Evolutionary conservation across 2,113 vertebrate genomes (phyloP).

Genomic region (Sminthopsis crassicaudata): DNA sequence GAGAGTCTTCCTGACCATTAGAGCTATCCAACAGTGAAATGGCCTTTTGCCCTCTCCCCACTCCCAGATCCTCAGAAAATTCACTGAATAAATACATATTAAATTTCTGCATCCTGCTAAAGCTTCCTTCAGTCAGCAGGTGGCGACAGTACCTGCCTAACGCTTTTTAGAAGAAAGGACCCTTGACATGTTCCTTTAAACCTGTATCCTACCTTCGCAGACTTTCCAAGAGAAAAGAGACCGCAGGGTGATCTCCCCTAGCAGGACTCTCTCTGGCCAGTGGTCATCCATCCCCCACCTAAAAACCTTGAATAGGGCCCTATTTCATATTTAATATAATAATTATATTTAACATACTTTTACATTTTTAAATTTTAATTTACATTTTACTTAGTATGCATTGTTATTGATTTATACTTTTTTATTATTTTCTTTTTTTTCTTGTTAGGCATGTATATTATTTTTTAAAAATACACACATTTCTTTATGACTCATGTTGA

Average conservation of each 20-base stretch:
- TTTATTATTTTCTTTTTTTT: no score
- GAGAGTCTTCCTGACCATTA: neutral
- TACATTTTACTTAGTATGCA: neutral
- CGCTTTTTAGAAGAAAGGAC: neutral
- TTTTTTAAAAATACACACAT: no score
- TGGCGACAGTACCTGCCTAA: neutral
- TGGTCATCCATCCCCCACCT: neutral
- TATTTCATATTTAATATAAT: neutral
- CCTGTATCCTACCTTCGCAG: neutral
- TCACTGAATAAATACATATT: neutral
- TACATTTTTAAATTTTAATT: neutral
- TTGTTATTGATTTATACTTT: no score
- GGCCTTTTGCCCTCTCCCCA: neutral
- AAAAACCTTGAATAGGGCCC: neutral
- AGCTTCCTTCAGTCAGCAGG: neutral
- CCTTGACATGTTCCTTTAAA: neutral
- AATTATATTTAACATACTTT: neutral
- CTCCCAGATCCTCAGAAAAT: neutral
- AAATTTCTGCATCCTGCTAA: neutral
- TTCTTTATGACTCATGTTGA: no score
- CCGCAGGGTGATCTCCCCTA: neutral
- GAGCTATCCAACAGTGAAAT: neutral
- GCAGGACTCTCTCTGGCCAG: neutral
- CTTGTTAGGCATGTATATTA: no score
- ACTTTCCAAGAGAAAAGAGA: neutral